phyloP scores from a whole-genome alignment of 2,888 invertebrate genomes.

The Anagyrus pseudococci region DNA sequence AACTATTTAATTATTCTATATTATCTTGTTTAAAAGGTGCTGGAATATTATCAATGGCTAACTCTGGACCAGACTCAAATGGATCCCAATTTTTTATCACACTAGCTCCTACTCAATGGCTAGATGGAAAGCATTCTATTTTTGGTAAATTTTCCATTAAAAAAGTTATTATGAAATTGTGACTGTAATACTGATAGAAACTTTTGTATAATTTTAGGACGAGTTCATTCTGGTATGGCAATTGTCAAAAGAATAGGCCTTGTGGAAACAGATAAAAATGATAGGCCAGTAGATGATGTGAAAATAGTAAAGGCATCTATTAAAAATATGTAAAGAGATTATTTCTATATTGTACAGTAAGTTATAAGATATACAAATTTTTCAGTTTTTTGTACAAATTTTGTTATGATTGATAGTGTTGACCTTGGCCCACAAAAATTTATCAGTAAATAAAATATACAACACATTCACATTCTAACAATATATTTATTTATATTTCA shows the following conservation, averaged over 20 bases:
- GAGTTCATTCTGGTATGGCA: slow-evolving; percentile 86
- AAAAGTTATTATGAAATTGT: background rate
- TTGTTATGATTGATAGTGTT: too few species aligned
- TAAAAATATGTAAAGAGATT: slow-evolving; percentile 50
- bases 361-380: slow-evolving; percentile 9
- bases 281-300: slow-evolving; percentile 89
- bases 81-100: slow-evolving; percentile 99
- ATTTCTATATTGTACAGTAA: slow-evolving; percentile 6
- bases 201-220: slow-evolving; percentile 61
- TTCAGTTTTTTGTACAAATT: too few species aligned
- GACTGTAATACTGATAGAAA: background rate
- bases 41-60: slow-evolving; percentile 92
- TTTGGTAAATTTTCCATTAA: slow-evolving; percentile 71
- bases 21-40: slow-evolving; percentile 64
- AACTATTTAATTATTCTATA: background rate
- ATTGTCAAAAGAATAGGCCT: slow-evolving; percentile 91
- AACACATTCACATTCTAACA: too few species aligned
- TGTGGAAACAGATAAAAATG: slow-evolving; percentile 92
- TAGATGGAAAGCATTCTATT: slow-evolving; percentile 97
- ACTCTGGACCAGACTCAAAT: slow-evolving; percentile 95
- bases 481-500: too few species aligned
- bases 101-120: slow-evolving; percentile 94
- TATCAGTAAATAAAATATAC: background rate
- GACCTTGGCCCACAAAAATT: too few species aligned
- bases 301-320: slow-evolving; percentile 73